These are phyloP conservation scores for Cetoscarus ocellatus DNA, from an alignment of 2,797 vertebrate species.

Conservation along the genomic window DNA sequence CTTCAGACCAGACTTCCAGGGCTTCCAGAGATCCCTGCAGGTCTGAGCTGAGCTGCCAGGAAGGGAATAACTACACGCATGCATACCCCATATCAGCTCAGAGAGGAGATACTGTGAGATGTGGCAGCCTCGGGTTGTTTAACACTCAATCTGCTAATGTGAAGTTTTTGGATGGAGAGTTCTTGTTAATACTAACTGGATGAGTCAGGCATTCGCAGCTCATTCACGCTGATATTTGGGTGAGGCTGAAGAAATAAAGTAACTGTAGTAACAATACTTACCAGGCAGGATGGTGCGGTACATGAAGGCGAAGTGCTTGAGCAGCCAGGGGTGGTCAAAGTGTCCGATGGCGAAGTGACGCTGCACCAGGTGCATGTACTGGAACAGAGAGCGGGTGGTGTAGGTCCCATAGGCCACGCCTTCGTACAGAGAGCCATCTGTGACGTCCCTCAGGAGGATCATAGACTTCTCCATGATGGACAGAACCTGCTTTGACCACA, in stretches of 20 bases:
- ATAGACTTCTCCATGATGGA: slow-evolving; percentile 98
- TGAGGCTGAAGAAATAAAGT: background rate
- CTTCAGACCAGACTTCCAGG: slow-evolving; percentile 42
- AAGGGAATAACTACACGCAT: slow-evolving; percentile 60
- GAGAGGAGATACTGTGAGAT: slow-evolving; percentile 27
- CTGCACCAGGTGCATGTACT: slow-evolving; percentile 97
- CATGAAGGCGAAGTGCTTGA: slow-evolving; percentile 96
- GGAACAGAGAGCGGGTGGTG: slow-evolving; percentile 96
- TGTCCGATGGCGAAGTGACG: slow-evolving; percentile 95
- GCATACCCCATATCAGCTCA: slow-evolving; percentile 52
- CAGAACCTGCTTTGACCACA: slow-evolving; percentile 97
- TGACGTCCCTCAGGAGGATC: slow-evolving; percentile 93
- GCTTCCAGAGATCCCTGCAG: slow-evolving; percentile 29
- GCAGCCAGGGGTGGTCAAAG: slow-evolving; percentile 97
- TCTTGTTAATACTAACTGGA: slow-evolving; percentile 7
- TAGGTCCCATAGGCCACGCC: slow-evolving; percentile 98
- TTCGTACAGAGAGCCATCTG: slow-evolving; percentile 95
- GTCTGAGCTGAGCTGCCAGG: slow-evolving; percentile 48
- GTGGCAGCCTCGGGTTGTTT: slow-evolving; percentile 19
- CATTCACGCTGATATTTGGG: background rate
- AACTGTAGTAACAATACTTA: slow-evolving; percentile 57
- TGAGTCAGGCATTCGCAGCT: slow-evolving; percentile 27
- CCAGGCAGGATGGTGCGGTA: slow-evolving; percentile 96
- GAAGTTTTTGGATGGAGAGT: slow-evolving; percentile 5
- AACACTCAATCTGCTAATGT: slow-evolving; percentile 30